Percentiles rank a stretch among this genome's conserved stretches.
Evolutionary conservation across 2,113 vertebrate genomes (phyloP).

Genomic region (Ovis canadensis): DNA sequence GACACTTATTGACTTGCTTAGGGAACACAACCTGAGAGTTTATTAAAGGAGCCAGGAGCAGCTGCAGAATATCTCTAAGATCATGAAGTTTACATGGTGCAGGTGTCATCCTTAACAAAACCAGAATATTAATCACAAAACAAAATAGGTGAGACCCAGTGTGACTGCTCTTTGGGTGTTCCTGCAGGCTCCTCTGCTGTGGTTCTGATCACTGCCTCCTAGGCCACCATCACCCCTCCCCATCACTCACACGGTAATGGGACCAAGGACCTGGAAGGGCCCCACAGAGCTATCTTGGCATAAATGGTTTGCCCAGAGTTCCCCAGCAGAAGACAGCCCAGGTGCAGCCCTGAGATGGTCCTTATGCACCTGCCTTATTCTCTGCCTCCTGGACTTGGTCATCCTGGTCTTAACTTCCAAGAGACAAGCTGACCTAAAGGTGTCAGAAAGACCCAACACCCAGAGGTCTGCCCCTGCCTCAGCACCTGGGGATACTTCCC

Average conservation of each 20-base stretch:
- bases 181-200: not conserved
- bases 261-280: not conserved
- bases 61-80: not conserved
- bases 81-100: not conserved
- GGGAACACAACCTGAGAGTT: not conserved
- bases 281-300: too few relatives aligned
- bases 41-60: not conserved
- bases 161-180: too few relatives aligned
- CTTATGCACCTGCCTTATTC: rapidly evolving
- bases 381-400: not conserved
- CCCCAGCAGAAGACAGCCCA: not conserved
- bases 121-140: not conserved
- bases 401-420: not conserved
- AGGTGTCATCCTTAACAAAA: not conserved
- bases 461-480: not conserved
- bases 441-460: too few relatives aligned
- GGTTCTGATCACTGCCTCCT: not conserved
- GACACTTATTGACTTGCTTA: not conserved
- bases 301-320: not conserved
- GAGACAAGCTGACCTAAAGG: not conserved
- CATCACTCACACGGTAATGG: not conserved
- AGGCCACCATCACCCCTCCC: not conserved
- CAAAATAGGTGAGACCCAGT: not conserved
- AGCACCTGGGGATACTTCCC: not conserved
- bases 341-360: too few relatives aligned